These are phyloP conservation scores for Myrmecobius fasciatus DNA, from an alignment of 2,113 vertebrate species.

Conservation along the genomic window DNA sequence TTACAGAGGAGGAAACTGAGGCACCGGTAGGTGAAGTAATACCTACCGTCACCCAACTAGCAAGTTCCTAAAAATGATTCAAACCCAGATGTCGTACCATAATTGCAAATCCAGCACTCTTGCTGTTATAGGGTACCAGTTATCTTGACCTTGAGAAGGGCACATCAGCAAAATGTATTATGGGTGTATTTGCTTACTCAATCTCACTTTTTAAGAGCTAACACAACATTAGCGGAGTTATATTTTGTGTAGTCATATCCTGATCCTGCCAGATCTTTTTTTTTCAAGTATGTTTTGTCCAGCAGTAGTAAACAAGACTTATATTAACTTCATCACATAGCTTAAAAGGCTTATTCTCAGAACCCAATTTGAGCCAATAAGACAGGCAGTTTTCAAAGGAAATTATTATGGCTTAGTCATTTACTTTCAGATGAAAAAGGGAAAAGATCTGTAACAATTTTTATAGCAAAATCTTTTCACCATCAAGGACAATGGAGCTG, in stretches of 20 bases:
- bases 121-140: background rate
- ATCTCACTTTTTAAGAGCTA: background rate
- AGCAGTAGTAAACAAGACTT: conserved; percentile 47
- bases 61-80: background rate
- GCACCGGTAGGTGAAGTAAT: background rate
- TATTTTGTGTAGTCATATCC: background rate
- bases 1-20: background rate
- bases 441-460: background rate
- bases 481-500: background rate
- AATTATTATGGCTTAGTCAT: conserved; percentile 22
- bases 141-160: background rate
- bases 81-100: background rate
- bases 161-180: background rate
- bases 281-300: conserved; percentile 4
- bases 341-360: conserved; percentile 59
- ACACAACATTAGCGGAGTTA: conserved; percentile 7
- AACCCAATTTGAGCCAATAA: conserved; percentile 33
- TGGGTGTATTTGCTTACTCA: background rate
- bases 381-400: conserved; percentile 50
- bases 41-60: background rate
- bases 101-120: background rate
- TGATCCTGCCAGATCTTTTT: conserved; percentile 15
- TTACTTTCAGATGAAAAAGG: conserved; percentile 5
- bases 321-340: conserved; percentile 56
- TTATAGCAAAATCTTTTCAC: conserved; percentile 3